These are phyloP conservation scores for Zophobas atratus DNA, from an alignment of 1,140 invertebrate species.

Conservation along the genomic window DNA sequence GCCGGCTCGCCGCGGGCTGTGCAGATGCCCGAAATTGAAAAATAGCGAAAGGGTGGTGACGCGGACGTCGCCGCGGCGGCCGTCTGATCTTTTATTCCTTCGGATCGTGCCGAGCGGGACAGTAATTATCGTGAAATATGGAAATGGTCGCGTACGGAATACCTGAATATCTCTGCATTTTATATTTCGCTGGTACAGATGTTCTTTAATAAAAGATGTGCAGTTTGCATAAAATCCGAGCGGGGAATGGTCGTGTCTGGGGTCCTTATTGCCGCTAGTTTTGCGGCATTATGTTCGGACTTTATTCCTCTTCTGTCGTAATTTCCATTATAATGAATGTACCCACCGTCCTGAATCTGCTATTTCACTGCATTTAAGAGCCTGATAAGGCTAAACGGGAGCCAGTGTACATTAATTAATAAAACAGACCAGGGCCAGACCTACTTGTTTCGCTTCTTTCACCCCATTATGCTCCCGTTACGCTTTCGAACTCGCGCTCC, in stretches of 20 bases:
- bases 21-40: constrained; percentile 28
- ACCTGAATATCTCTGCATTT: background rate
- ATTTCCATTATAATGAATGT: constrained; percentile 21
- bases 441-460: no score
- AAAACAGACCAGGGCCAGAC: background rate
- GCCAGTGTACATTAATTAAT: constrained; percentile 12
- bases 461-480: no score
- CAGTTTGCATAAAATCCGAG: constrained; percentile 11
- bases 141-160: no score
- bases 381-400: constrained; percentile 6
- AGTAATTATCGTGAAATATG: no score
- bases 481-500: no score
- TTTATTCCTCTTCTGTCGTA: constrained; percentile 6
- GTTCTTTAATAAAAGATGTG: constrained; percentile 24
- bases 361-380: constrained; percentile 11
- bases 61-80: background rate
- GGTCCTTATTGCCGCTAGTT: constrained; percentile 16
- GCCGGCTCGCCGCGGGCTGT: constrained; percentile 4
- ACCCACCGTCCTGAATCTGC: constrained; percentile 9
- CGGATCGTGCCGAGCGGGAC: no score
- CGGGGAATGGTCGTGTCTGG: constrained; percentile 7
- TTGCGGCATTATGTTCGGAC: constrained; percentile 18
- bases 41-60: constrained; percentile 8
- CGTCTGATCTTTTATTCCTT: background rate
- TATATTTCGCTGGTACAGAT: background rate